Percentiles rank a stretch among this genome's conserved stretches.
Evolutionary conservation across 2,113 vertebrate genomes (phyloP).

Genomic region (Oenanthe oenanthe): DNA sequence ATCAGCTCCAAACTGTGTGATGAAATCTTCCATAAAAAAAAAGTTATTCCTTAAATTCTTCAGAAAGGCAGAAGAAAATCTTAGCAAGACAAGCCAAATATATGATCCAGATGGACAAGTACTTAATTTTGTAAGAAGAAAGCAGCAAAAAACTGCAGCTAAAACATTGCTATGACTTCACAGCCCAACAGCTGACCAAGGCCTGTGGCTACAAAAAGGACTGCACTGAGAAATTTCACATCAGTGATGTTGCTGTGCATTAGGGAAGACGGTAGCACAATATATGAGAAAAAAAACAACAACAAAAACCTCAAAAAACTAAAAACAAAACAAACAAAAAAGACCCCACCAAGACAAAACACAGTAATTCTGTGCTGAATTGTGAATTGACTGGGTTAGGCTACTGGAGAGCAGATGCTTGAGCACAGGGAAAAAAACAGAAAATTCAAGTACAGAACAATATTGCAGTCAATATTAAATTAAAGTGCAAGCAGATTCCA

Average conservation of each 20-base stretch:
- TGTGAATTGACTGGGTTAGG: neutral
- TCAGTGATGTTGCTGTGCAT: neutral
- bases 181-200: neutral
- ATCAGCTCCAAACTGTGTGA: neutral
- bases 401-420: neutral
- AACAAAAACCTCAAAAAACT: no score
- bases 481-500: neutral
- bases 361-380: neutral
- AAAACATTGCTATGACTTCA: neutral
- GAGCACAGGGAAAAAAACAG: neutral
- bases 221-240: neutral
- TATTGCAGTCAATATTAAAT: neutral
- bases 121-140: neutral
- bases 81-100: neutral
- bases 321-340: neutral
- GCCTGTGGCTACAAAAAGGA: neutral
- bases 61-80: neutral
- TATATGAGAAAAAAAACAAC: neutral
- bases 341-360: neutral
- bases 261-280: neutral
- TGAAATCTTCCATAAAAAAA: neutral
- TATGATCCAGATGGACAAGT: accelerated
- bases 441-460: neutral
- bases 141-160: neutral
- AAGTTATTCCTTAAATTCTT: neutral